phyloP scores from a whole-genome alignment of 2,113 vertebrate species.

The Panthera tigris region DNA sequence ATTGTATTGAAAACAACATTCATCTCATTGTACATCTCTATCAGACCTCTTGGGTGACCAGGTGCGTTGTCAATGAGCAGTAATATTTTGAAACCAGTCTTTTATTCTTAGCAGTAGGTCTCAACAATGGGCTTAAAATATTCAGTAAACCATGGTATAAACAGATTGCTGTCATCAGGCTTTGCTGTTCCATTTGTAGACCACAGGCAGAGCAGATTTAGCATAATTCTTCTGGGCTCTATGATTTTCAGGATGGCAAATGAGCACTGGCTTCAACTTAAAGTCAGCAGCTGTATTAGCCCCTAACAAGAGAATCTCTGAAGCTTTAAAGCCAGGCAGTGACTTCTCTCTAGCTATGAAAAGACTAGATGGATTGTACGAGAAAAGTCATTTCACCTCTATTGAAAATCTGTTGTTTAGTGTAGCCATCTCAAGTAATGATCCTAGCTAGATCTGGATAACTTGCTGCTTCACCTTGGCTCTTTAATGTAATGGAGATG shows the following conservation, averaged over 20 bases:
- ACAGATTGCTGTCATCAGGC: not conserved
- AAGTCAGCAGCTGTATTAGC: not conserved
- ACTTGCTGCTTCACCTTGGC: not conserved
- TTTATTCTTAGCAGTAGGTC: not conserved
- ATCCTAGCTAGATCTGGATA: not conserved
- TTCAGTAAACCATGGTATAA: not conserved
- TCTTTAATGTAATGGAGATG: not conserved
- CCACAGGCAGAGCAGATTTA: not conserved
- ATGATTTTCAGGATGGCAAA: not conserved
- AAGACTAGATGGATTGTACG: not conserved
- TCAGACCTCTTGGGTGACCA: not conserved
- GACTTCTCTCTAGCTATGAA: not conserved
- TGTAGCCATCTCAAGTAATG: not conserved
- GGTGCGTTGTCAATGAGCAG: not conserved
- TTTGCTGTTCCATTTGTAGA: not conserved
- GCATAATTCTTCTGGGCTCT: not conserved
- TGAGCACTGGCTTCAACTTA: not conserved
- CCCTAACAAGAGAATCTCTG: not conserved
- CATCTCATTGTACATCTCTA: not conserved
- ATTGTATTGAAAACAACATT: not conserved
- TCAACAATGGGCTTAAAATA: not conserved
- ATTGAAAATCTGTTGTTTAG: not conserved
- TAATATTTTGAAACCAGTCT: not conserved
- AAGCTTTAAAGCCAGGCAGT: not conserved
- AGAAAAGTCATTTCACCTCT: not conserved